Base-by-base conservation (phyloP, 2,888 invertebrate genomes). In the Gymnoscelis rufifasciata region DNA sequence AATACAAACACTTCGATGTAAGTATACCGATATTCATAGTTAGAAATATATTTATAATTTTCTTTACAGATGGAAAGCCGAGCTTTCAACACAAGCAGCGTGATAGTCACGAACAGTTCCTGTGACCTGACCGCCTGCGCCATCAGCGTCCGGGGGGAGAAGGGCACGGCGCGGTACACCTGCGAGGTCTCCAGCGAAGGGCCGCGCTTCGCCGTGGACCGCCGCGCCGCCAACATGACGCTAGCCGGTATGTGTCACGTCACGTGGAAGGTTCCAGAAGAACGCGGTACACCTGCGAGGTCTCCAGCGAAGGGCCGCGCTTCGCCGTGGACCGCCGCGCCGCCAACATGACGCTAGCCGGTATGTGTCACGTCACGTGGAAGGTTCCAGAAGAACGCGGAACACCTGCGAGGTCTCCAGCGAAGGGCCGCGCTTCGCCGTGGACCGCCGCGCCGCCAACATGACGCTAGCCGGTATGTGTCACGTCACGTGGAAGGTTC, bases 351-450 rank as follows among this genome's bases (percentile, higher is more conserved):
- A 88, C 87, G 1, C 52, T 86, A 12, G 77, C 47, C 29, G 44
- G 23, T 49, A n/a, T n/a, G n/a, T n/a, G n/a, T n/a, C n/a, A n/a
- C n/a, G n/a, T n/a, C n/a, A n/a, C n/a, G n/a, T n/a, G n/a, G n/a
- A n/a, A n/a, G n/a, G n/a, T n/a, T n/a, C n/a, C n/a, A n/a, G n/a
- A n/a, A n/a, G n/a, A n/a, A n/a, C 74, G 7, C 76, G 66, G 57
- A 87, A 84, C 46, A 86, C 83, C n/a, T 88, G 87, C 19, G 88
- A 87, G 52, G 88, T 88, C 0, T 87, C 87, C 53, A 87, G 86
- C 40, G 87, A 88, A 47, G 86, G 81, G 0, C 87, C 87, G 0
- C 60, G 88, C 45, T 88, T 88, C 43, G 87, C 83, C 0, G 84
- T 88, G 0, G 83, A 84, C 31, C 75, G 71, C 54, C 58, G 55